phyloP scores from a whole-genome alignment of 2,797 vertebrate genomes.

The Rhabdophis nuchalis region DNA sequence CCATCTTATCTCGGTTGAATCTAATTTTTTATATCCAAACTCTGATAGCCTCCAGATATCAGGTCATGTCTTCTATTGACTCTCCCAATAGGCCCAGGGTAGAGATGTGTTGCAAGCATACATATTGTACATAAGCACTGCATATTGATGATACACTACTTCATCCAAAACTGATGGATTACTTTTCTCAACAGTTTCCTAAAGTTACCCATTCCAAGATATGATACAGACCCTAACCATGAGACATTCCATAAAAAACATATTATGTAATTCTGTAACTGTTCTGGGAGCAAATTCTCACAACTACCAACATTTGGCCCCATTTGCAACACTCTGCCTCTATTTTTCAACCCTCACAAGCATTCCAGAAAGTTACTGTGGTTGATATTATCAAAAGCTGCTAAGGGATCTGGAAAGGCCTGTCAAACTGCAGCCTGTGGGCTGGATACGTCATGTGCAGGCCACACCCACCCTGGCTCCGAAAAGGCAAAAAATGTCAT shows the following conservation, averaged over 20 bases:
- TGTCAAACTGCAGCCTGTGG: no score
- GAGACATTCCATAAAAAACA: background rate
- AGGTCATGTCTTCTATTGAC: background rate
- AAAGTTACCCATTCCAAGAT: background rate
- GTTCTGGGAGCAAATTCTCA: background rate
- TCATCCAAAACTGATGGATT: background rate
- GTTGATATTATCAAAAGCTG: background rate
- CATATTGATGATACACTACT: background rate
- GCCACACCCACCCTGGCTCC: no score
- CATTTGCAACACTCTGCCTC: background rate
- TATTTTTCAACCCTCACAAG: background rate
- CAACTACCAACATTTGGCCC: background rate
- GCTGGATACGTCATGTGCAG: no score
- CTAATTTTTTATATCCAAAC: background rate
- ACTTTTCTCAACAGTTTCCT: background rate
- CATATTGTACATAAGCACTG: background rate
- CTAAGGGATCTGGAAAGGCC: background rate
- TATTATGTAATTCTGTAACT: background rate
- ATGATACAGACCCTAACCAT: background rate
- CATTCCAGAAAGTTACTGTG: background rate
- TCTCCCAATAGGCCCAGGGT: background rate
- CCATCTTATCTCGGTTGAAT: background rate
- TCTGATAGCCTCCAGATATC: background rate
- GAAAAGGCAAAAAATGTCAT: no score
- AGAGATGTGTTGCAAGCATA: background rate